Base-by-base conservation (phyloP, 2,797 vertebrate genomes). In the Manis crassicaudata region DNA sequence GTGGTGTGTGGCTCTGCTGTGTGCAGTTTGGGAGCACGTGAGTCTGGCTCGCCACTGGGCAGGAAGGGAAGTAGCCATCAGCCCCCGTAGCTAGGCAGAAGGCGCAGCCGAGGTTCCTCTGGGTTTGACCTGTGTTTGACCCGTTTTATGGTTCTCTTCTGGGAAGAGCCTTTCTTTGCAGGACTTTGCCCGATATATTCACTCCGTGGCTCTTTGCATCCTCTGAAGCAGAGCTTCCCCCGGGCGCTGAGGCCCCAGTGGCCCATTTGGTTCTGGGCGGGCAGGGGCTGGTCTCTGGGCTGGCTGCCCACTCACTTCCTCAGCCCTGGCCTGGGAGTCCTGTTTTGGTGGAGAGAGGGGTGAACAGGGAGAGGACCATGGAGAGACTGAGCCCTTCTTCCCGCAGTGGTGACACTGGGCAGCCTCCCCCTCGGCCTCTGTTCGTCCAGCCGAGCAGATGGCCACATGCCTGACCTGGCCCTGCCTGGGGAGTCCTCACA, bases 91-190 rank as follows among this genome's bases (percentile, higher is more conserved):
- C 63, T 3, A 3, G 9, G 21, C 17, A 12, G 27, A 29, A 2
- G 13, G 76, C 43, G 43, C 8, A 46, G 63, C n/a, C 4, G n/a
- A 18, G n/a, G 40, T 16, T 7, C 13, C 3, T 56, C 58, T 32
- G 9, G 4, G 6, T 32, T 58, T 46, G 65, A 83, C 82, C 11
- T 1, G 0, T 25, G 46, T 11, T 21, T 80, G 32, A n/a, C 63
- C 82, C 0, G 0, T 16, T 32, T 62, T 43, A 4, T 0, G 0
- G 5, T 17, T 65, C 40, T 56, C 56, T 18, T 14, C 43, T 1
- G 3, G 75, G 77, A 68, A 43, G 43, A 52, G 54, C 82, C 58
- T 77, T 40, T 82, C 43, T 54, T 43, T 52, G 20, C 4, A 29
- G 20, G 8, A 4, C 0, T 40, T 27, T 17, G 13, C 81, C 43